phyloP scores from a whole-genome alignment of 1,140 invertebrate species.

The Papilio glaucus region DNA sequence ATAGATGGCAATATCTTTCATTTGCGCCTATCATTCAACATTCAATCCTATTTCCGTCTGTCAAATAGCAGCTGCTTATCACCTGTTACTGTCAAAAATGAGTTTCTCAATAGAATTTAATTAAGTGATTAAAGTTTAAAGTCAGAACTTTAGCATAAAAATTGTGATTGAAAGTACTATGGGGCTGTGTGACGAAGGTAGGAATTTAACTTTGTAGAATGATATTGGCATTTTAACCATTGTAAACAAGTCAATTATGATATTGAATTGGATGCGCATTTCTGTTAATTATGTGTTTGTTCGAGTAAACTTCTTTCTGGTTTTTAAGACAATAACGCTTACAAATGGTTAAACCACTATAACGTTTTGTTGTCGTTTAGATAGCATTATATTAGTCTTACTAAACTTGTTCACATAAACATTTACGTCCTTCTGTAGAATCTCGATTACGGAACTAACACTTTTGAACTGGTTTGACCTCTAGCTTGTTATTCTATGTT shows the following conservation, averaged over 20 bases:
- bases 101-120: constrained; percentile 29
- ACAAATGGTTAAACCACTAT: constrained; percentile 9
- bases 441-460: constrained; percentile 60
- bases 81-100: constrained; percentile 37
- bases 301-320: constrained; percentile 26
- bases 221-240: constrained; percentile 39
- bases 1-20: constrained; percentile 7
- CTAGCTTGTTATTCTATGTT: constrained; percentile 58
- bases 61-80: constrained; percentile 32
- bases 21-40: neutral
- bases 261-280: constrained; percentile 48
- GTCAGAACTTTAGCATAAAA: neutral
- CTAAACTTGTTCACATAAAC: constrained; percentile 52
- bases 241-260: constrained; percentile 73
- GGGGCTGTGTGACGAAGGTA: constrained; percentile 76
- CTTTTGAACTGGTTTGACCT: constrained; percentile 62
- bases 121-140: constrained; percentile 26
- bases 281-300: constrained; percentile 36
- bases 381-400: constrained; percentile 45
- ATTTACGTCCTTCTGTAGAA: constrained; percentile 52
- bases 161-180: constrained; percentile 47
- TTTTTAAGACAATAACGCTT: constrained; percentile 31
- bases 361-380: neutral
- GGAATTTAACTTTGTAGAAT: constrained; percentile 45
- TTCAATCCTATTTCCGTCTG: constrained; percentile 31